phyloP scores from a whole-genome alignment of 2,113 vertebrate genomes.

The Azemiops feae region DNA sequence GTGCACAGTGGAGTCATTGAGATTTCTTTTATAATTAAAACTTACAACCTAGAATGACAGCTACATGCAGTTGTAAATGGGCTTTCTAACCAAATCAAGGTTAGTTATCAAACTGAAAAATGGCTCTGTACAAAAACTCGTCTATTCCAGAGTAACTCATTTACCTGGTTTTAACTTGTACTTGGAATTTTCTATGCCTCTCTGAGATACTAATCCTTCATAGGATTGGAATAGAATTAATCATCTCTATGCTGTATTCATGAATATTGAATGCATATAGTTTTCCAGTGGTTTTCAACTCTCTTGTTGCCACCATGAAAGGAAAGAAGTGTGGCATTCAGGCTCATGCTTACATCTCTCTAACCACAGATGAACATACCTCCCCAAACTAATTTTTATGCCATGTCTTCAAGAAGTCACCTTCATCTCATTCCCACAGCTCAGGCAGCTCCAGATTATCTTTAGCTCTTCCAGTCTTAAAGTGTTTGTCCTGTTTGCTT shows the following conservation, averaged over 20 bases:
- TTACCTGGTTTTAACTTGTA: not conserved
- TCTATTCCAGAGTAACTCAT: not conserved
- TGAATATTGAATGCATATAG: not conserved
- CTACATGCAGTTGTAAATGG: not conserved
- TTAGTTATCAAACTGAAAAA: slow-evolving; percentile 16
- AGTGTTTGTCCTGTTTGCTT: not conserved
- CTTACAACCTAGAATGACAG: not conserved
- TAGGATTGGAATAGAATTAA: not conserved
- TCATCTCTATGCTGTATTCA: not conserved
- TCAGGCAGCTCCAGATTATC: not conserved
- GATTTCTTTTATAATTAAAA: slow-evolving; percentile 13
- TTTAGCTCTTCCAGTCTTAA: not conserved
- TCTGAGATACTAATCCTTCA: not conserved
- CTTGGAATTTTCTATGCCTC: not conserved
- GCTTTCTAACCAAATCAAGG: not conserved
- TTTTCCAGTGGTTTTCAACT: not conserved
- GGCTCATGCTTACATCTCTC: not conserved
- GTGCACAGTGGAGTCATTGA: not conserved
- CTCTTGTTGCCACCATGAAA: not conserved
- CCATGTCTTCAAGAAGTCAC: not conserved
- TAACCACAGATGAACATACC: not conserved
- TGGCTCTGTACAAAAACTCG: not conserved
- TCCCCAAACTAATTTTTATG: not conserved
- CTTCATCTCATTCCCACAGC: not conserved
- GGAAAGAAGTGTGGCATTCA: not conserved